phyloP scores from a whole-genome alignment of 1,140 invertebrate genomes.

The Oryctes rhinoceros region DNA sequence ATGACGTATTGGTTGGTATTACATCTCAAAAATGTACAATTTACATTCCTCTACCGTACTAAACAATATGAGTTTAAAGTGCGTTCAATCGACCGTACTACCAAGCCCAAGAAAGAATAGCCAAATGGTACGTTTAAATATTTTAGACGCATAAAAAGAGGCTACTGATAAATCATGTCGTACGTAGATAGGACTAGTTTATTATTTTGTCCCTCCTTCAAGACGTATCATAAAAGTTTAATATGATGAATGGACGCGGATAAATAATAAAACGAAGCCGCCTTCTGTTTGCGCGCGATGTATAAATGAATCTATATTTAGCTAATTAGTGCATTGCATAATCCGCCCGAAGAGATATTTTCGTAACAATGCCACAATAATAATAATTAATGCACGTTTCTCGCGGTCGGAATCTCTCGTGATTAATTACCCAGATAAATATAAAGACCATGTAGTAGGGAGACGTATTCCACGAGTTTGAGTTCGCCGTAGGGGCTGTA shows the following conservation, averaged over 20 bases:
- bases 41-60: too few relatives aligned
- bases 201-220: neutral
- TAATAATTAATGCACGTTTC: neutral
- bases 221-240: conserved; percentile 23
- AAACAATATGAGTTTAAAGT: too few relatives aligned
- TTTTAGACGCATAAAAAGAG: too few relatives aligned
- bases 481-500: neutral
- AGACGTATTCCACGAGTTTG: neutral
- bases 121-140: too few relatives aligned
- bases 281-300: conserved; percentile 1
- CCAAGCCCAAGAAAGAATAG: too few relatives aligned
- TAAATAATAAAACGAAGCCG: conserved; percentile 30
- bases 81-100: too few relatives aligned
- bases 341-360: conserved; percentile 20
- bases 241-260: conserved; percentile 13
- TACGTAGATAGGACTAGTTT: neutral
- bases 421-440: conserved; percentile 35
- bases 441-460: neutral
- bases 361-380: conserved; percentile 31
- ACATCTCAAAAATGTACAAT: too few relatives aligned
- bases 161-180: too few relatives aligned
- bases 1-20: too few relatives aligned
- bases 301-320: conserved; percentile 28
- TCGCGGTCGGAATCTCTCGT: conserved; percentile 5
- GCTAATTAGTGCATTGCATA: conserved; percentile 31